Base-by-base conservation (phyloP, 2,113 vertebrate genomes). In the Phoenicopterus ruber region DNA sequence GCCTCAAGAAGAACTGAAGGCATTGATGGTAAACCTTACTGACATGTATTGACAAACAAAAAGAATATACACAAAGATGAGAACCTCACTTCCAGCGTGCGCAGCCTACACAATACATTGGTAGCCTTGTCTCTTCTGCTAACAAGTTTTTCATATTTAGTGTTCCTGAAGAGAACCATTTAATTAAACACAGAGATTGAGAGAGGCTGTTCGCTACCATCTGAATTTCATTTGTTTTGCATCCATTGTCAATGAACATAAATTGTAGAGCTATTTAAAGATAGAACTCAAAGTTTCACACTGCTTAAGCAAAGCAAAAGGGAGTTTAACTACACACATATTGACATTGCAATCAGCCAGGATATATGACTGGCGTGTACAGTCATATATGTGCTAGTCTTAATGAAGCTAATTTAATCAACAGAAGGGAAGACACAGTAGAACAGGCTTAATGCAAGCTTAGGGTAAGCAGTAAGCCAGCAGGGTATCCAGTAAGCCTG, bases 281-380 rank as follows among this genome's bases (percentile, higher is more conserved):
- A 85, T 13, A 93, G 67, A 95, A 90, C 57, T 95, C 42, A 93
- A 95, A 97, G 89, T 95, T 94, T 83, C 82, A 87, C 70, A 95
- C 70, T 72, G 61, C 70, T 90, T 85, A 86, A 82, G 86, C 66
- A 94, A 88, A 95, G 86, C 42, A 90, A 93, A 95, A 93, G 26
- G 25, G 67, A 93, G 85, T 96, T 90, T 77, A 92, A 93, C 92
- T 71, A 70, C 57, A 92, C n/a, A 80, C 22, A 81, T 86, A 97
- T 70, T 90, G 94, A 54, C 87, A 88, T 63, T 77, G 71, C 90
- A 93, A 76, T 96, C 94, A 94, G 67, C 58, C 71, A 93, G 88
- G 67, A 96, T 93, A 46, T 72, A 94, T 34, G 87, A 57, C 38
- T 72, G 70, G 21, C 85, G 70, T 1, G 1, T 52, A 69, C 34